Evolutionary conservation across 2,888 invertebrate genomes (phyloP), one percentile per base, ranked within the genome.

Genomic region (Dastarcus helophoroides): DNA sequence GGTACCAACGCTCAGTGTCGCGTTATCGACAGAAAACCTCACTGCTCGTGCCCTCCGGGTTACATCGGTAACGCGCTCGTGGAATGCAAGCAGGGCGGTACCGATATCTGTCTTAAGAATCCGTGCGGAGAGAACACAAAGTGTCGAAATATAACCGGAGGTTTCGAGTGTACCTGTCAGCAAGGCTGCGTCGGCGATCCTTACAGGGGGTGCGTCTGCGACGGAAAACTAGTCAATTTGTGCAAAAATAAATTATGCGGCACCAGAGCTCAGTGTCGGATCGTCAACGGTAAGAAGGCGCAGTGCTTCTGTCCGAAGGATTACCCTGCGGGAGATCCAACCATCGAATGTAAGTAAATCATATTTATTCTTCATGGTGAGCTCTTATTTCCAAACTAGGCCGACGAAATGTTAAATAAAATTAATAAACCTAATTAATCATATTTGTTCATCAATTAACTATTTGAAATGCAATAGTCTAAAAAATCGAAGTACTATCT

Each of bases 1-100:
- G 90, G 89, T 8, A 61, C 73, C 15, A 88, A 88, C 56, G 85
- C 88, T 0, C 83, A 88, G 46, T 89, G 90, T 50, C 73, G 82
- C 22, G 79, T 86, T 6, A 67, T 79, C 10, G 76, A 80, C 46
- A 69, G 83, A 53, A 67, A 68, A 42, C 79, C 88, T 0, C 79
- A 84, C 46, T 84, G 84, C 47, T 71, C 76, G 0, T 84, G 84
- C 50, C 79, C 80, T 11, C 76, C 75, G 2, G 79, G 79, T 24
- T 79, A 73, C 51, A 69, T 73, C 41, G 82, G 82, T 33, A 79
- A 81, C 56, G 76, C 82, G 0, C 55, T 65, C 22, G 61, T 71
- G 4, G 79, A 78, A 51, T 83, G 83, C 50, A 73, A 73, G 44
- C 73, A 71, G 44, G 65, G 77, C 50, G 73, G 74, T 15, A 71